These are phyloP conservation scores for Prietella phreatophila DNA, from an alignment of 2,113 vertebrate species.

Conservation along the genomic window DNA sequence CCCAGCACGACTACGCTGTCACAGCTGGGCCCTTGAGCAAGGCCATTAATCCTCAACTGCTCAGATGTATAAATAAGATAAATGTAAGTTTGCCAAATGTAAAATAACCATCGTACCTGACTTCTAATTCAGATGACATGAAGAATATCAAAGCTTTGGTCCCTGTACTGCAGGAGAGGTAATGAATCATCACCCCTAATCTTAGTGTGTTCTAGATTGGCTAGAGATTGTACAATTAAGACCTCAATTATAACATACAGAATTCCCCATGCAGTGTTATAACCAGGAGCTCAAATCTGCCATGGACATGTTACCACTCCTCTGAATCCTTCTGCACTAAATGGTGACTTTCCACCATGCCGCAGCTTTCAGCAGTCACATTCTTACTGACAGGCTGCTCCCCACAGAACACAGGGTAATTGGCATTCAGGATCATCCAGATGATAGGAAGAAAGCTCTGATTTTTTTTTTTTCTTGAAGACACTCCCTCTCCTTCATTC, in stretches of 20 bases:
- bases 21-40: too few relatives aligned
- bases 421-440: constrained; percentile 75
- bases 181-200: neutral
- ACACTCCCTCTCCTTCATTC: constrained; percentile 51
- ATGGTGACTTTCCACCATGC: constrained; percentile 52
- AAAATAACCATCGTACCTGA: neutral
- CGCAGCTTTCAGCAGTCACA: constrained; percentile 52
- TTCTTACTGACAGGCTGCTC: constrained; percentile 73
- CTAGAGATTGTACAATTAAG: neutral
- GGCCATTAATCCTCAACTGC: too few relatives aligned
- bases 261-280: neutral
- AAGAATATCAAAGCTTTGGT: neutral
- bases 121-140: neutral
- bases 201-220: neutral
- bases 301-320: constrained; percentile 20
- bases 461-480: constrained; percentile 52
- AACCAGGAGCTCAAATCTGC: constrained; percentile 15
- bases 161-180: neutral
- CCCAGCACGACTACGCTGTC: too few relatives aligned
- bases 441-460: constrained; percentile 66
- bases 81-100: too few relatives aligned
- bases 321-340: constrained; percentile 48
- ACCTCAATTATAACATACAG: neutral
- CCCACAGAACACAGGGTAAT: constrained; percentile 70
- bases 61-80: too few relatives aligned